phyloP scores from a whole-genome alignment of 2,113 vertebrate genomes.

The Oriolus oriolus region DNA sequence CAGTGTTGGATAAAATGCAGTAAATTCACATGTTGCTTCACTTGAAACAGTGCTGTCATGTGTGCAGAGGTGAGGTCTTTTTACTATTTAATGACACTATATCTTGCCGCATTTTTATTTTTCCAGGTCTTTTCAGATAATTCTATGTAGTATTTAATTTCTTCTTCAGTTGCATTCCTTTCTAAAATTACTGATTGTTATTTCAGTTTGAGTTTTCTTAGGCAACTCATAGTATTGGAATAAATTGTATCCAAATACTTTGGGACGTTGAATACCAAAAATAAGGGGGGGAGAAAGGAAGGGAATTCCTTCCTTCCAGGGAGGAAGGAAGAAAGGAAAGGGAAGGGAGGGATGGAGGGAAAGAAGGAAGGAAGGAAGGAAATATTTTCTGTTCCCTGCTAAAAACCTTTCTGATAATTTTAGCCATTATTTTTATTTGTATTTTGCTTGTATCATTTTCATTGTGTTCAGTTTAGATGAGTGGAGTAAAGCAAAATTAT shows the following conservation, averaged over 20 bases:
- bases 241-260: not conserved
- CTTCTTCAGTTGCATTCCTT: not conserved
- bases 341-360: not conserved
- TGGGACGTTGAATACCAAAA: not conserved
- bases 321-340: not conserved
- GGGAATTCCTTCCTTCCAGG: no score
- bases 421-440: conserved; percentile 53
- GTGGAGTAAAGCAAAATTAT: conserved; percentile 20
- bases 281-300: not conserved
- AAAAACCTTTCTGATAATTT: conserved; percentile 16
- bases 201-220: not conserved
- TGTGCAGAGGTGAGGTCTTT: not conserved
- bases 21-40: not conserved
- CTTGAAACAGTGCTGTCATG: not conserved
- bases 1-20: not conserved
- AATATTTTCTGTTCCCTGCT: not conserved
- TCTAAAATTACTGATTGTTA: not conserved
- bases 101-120: not conserved
- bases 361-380: not conserved
- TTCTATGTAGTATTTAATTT: not conserved
- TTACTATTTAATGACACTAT: not conserved
- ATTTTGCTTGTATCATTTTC: conserved; percentile 22
- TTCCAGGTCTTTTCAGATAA: not conserved
- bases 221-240: not conserved
- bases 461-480: not conserved